Evolutionary conservation across 2,113 vertebrate genomes (phyloP).

Genomic region (Romanogobio albipinnatus): DNA sequence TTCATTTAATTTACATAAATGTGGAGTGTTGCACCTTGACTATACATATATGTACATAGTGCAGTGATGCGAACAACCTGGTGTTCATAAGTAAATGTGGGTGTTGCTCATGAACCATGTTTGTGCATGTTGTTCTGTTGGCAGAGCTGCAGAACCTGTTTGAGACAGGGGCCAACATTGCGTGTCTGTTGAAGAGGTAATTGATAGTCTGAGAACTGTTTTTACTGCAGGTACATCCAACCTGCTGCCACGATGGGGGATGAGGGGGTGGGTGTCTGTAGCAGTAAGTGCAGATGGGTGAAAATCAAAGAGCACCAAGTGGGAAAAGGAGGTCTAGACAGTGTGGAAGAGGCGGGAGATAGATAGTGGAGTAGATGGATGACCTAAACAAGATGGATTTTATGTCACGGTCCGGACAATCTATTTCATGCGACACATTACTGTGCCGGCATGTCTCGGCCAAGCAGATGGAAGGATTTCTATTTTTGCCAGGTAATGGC

Average conservation of each 20-base stretch:
- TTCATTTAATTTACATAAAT: background rate
- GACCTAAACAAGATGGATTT: conserved; percentile 40
- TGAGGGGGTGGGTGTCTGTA: background rate
- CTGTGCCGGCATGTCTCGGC: conserved; percentile 1
- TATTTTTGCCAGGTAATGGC: conserved; percentile 24
- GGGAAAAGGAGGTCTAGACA: conserved; percentile 1
- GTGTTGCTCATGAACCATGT: conserved; percentile 17
- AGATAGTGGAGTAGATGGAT: conserved; percentile 67
- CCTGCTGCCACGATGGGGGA: conserved; percentile 56
- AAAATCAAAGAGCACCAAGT: conserved; percentile 15
- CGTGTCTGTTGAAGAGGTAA: conserved; percentile 72
- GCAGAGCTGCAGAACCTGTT: conserved; percentile 60
- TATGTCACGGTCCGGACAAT: conserved; percentile 33
- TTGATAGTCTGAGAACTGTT: conserved; percentile 78
- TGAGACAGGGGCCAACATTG: conserved; percentile 50
- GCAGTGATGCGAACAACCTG: background rate
- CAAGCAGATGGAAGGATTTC: conserved; percentile 35
- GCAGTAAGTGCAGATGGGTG: conserved; percentile 23
- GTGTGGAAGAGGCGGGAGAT: conserved; percentile 37
- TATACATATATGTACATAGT: background rate
- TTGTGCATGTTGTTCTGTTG: conserved; percentile 59
- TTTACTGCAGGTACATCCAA: conserved; percentile 77
- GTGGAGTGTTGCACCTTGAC: background rate
- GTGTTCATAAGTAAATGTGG: conserved; percentile 9
- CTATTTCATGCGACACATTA: conserved; percentile 27